Evolutionary conservation across 1,140 invertebrate genomes (phyloP), one percentile per base, ranked within the genome.

Genomic region (Pomacea maculata): DNA sequence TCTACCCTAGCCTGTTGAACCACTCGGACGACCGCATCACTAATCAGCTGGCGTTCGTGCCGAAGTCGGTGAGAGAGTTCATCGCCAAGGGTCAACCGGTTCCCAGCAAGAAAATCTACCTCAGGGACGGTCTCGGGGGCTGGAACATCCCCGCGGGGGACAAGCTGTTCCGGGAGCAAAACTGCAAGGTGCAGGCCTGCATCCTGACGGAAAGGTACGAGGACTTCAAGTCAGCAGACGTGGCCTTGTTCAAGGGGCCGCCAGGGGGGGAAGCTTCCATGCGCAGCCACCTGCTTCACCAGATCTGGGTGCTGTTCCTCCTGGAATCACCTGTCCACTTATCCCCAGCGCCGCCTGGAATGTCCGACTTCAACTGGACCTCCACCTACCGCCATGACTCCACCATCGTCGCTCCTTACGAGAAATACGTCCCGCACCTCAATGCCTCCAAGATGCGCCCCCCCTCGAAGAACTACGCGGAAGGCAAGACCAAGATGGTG

Each of bases 341-440:
- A 21, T 12, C 12, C 21, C 3, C 4, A 4, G n/a, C 3, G 3
- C 21, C 21, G 65, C n/a, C 54, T 55, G 29, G 67, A 1, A 7
- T 2, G 19, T 17, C 12, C 19, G 29, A 80, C 8, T 84, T 97
- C 89, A 99, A 99, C 92, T 98, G 97, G 97, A 99, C 97, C 21
- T 96, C 90, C 72, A 92, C 90, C 14, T 99, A 96, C 90, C 93
- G 97, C 61, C 93, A 95, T 8, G 97, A 99, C 89, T 98, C 97
- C 45, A 97, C 98, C 85, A 95, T 99, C 82, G 97, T 98, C 4
- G 95, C 97, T 2, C 98, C 98, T 0, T 99, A 99, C 88, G 97
- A 94, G 90, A 94, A 95, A 86, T 99, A 97, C 95, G 94, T 96
- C 54, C 97, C 97, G 90, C 96, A 75, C 76, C 86, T 88, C 76